phyloP scores from a whole-genome alignment of 2,113 vertebrate genomes.

The Illadopsis cleaveri region DNA sequence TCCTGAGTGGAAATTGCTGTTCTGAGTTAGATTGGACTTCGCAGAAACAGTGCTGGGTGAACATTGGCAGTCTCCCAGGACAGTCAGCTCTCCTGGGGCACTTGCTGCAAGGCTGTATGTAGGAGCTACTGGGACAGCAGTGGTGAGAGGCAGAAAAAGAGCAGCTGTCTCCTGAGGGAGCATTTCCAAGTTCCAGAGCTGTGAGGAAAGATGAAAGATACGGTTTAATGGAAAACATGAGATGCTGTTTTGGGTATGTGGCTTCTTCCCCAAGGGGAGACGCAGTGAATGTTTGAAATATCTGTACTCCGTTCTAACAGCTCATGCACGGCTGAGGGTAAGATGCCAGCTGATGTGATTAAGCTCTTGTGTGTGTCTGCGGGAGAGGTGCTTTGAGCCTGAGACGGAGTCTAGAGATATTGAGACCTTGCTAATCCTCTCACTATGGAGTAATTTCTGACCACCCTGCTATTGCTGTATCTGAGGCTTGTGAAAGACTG shows the following conservation, averaged over 20 bases:
- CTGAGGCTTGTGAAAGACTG: background rate
- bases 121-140: background rate
- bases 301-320: background rate
- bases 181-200: background rate
- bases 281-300: background rate
- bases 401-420: background rate
- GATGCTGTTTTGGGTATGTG: background rate
- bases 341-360: background rate
- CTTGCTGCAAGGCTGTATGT: rapidly evolving
- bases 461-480: background rate
- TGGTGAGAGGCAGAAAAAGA: background rate
- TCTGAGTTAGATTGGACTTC: background rate
- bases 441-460: background rate
- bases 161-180: background rate
- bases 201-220: background rate
- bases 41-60: background rate
- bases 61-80: background rate
- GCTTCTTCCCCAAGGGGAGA: background rate
- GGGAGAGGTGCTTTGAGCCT: background rate
- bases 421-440: background rate
- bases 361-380: background rate
- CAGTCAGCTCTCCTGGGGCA: background rate
- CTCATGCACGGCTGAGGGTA: background rate
- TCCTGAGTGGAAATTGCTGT: background rate
- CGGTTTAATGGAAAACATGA: background rate